A percentile compares a stretch with the other conserved stretches of the same genome.
Evolutionary conservation across 2,888 invertebrate genomes (phyloP).

Genomic region (Stenichneumon culpator): DNA sequence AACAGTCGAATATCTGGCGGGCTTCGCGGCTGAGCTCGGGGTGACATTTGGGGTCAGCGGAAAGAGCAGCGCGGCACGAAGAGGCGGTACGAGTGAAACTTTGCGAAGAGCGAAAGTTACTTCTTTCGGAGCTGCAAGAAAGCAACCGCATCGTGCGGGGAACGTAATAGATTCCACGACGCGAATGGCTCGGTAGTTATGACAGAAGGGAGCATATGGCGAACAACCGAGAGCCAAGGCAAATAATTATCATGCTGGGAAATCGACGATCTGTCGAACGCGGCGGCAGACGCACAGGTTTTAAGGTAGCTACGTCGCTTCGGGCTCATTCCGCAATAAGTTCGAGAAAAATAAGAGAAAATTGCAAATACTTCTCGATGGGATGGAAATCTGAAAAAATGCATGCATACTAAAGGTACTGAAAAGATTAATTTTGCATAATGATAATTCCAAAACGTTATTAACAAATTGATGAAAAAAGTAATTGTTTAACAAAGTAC

Average conservation of each 20-base stretch:
- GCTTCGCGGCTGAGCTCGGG: neutral
- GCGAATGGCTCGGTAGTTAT: slow-evolving; percentile 39
- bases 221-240: slow-evolving; percentile 13
- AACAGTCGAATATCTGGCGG: neutral
- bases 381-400: too few relatives aligned
- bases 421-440: too few relatives aligned
- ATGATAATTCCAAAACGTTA: too few relatives aligned
- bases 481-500: too few relatives aligned
- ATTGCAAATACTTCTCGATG: too few relatives aligned
- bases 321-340: too few relatives aligned
- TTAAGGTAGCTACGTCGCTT: too few relatives aligned
- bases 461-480: too few relatives aligned
- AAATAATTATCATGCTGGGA: slow-evolving; percentile 34
- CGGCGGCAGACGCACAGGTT: neutral
- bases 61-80: neutral
- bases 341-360: too few relatives aligned
- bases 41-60: neutral
- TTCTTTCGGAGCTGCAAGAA: slow-evolving; percentile 25
- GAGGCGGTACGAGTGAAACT: slow-evolving; percentile 25
- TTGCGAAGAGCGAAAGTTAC: slow-evolving; percentile 53
- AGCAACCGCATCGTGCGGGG: slow-evolving; percentile 40
- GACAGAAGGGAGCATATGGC: slow-evolving; percentile 27
- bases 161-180: slow-evolving; percentile 57
- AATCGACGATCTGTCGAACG: slow-evolving; percentile 36
- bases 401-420: too few relatives aligned